Evolutionary conservation across 2,888 invertebrate genomes (phyloP).

Genomic region (Phyto melanocephala): DNA sequence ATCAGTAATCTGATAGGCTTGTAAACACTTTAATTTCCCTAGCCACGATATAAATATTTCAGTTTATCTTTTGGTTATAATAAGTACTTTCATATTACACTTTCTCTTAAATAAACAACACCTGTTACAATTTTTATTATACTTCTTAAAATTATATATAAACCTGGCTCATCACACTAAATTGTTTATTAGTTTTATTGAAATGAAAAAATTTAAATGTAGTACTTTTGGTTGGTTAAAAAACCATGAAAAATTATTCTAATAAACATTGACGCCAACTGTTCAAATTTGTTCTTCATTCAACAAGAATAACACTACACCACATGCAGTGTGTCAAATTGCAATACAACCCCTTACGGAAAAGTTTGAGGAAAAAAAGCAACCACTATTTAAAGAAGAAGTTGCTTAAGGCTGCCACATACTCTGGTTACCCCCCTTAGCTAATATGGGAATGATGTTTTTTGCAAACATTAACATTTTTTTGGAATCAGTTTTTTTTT

Average conservation of each 20-base stretch:
- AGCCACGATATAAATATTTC: not conserved
- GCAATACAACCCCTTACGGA: constrained; percentile 51
- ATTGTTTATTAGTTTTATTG: constrained; percentile 50
- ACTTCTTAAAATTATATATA: not conserved
- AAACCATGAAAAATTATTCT: constrained; percentile 52
- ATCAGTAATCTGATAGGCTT: not conserved
- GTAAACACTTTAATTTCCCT: not conserved
- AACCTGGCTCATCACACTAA: constrained; percentile 30
- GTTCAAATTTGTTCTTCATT: constrained; percentile 43
- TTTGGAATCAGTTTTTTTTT: not conserved
- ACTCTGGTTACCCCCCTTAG: constrained; percentile 38
- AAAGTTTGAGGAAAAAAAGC: not conserved
- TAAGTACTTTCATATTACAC: not conserved
- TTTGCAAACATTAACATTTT: constrained; percentile 25
- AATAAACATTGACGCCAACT: constrained; percentile 55
- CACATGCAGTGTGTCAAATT: constrained; percentile 60
- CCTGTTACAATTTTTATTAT: constrained; percentile 19
- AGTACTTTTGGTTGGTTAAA: constrained; percentile 20
- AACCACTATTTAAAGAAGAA: constrained; percentile 1
- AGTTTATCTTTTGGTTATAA: constrained; percentile 22
- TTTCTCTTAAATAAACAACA: not conserved
- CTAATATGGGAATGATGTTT: not conserved
- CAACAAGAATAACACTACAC: constrained; percentile 19
- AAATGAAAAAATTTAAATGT: constrained; percentile 6
- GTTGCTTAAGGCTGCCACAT: constrained; percentile 57